phyloP scores from a whole-genome alignment of 2,113 vertebrate genomes.

The Centropus unirufus region DNA sequence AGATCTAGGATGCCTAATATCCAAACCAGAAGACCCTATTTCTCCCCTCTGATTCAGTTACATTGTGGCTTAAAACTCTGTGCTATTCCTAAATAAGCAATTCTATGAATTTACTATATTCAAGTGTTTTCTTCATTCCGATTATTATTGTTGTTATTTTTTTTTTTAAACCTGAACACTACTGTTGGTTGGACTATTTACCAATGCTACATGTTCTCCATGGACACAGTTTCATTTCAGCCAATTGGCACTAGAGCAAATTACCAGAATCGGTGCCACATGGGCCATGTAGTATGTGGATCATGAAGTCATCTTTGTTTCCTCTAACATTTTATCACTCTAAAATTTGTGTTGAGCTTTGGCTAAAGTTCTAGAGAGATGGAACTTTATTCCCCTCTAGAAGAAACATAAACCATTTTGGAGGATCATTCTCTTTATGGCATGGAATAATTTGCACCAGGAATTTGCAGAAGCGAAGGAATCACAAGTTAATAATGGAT shows the following conservation, averaged over 20 bases:
- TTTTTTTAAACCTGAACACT: neutral
- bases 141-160: neutral
- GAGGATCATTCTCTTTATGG: neutral
- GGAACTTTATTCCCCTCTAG: neutral
- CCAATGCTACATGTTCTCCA: neutral
- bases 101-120: neutral
- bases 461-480: neutral
- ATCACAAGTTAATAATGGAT: neutral
- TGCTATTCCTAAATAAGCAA: neutral
- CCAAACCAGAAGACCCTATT: neutral
- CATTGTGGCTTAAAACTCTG: neutral
- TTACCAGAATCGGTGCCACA: neutral
- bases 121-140: neutral
- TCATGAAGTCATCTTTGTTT: neutral
- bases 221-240: neutral
- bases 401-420: neutral
- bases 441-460: neutral
- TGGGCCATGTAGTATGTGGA: neutral
- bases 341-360: neutral
- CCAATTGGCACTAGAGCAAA: neutral
- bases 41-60: neutral
- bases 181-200: neutral
- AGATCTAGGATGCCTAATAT: neutral
- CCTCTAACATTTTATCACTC: neutral
- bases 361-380: neutral